Conservation (phyloP, 1,140 invertebrate species). For the Dinothrombium tinctorium region DNA sequence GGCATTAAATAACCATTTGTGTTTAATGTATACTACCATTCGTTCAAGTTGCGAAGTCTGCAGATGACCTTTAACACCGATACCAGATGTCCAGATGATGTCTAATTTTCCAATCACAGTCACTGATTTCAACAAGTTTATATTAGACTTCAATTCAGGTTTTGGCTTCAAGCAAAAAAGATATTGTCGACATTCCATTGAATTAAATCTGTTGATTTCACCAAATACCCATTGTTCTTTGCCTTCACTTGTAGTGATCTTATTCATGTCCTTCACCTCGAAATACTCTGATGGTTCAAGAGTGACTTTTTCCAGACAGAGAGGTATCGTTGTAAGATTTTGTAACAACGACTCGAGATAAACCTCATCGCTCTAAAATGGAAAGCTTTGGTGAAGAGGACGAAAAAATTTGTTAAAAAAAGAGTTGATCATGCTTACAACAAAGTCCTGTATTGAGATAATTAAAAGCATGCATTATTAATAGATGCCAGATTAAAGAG, state of each 20-base stretch:
- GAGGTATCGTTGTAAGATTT: conserved; percentile 66
- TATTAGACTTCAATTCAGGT: conserved; percentile 39
- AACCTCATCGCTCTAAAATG: conserved; percentile 61
- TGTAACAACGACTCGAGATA: conserved; percentile 90
- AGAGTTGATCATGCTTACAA: conserved; percentile 4
- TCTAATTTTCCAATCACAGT: conserved; percentile 88
- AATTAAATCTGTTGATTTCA: conserved; percentile 45
- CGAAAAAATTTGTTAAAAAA: conserved; percentile 9
- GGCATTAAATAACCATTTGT: background rate
- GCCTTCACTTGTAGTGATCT: conserved; percentile 13
- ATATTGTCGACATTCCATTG: conserved; percentile 50
- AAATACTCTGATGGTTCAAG: conserved; percentile 75
- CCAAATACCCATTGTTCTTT: conserved; percentile 47
- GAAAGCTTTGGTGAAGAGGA: conserved; percentile 1
- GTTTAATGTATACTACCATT: conserved; percentile 27
- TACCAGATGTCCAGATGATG: conserved; percentile 86
- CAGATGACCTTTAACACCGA: conserved; percentile 76
- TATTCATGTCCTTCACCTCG: conserved; percentile 27
- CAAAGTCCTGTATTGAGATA: background rate
- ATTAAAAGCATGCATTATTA: too few species aligned
- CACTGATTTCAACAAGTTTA: conserved; percentile 44
- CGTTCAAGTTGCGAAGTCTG: conserved; percentile 84
- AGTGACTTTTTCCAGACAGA: conserved; percentile 71
- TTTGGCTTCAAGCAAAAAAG: conserved; percentile 70
- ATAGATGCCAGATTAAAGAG: too few species aligned